phyloP scores from a whole-genome alignment of 2,113 vertebrate species.

The Mastomys natalensis region DNA sequence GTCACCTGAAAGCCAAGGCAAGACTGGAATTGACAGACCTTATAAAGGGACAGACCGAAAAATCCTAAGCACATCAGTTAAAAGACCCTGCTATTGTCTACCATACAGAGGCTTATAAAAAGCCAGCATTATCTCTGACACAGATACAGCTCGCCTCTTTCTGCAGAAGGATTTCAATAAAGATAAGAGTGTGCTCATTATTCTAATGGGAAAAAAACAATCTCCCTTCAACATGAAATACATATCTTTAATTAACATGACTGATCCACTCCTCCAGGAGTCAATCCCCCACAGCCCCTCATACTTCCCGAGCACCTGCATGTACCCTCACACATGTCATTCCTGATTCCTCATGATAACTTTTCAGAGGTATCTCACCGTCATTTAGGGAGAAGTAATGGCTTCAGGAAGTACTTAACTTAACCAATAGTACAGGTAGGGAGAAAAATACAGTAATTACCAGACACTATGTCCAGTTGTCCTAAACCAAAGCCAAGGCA shows the following conservation, averaged over 20 bases:
- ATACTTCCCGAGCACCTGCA: slow-evolving; percentile 24
- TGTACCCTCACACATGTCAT: not conserved
- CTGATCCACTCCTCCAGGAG: not conserved
- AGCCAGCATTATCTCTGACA: slow-evolving; percentile 70
- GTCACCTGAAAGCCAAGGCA: slow-evolving; percentile 11
- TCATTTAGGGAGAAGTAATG: not conserved
- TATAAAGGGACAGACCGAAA: slow-evolving; percentile 48
- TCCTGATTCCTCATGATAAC: not conserved
- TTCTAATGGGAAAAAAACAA: slow-evolving; percentile 73
- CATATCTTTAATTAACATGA: slow-evolving; percentile 27
- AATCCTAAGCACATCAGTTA: slow-evolving; percentile 19
- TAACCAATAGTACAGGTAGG: not conserved
- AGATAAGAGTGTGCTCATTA: slow-evolving; percentile 74
- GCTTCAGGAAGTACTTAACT: not conserved
- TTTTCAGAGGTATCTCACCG: not conserved
- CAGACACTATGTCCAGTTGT: not conserved
- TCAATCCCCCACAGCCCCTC: not conserved
- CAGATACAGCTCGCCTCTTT: slow-evolving; percentile 66
- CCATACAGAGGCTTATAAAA: slow-evolving; percentile 65
- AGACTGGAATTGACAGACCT: slow-evolving; percentile 38
- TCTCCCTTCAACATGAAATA: slow-evolving; percentile 52
- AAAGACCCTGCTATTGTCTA: slow-evolving; percentile 52
- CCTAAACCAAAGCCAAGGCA: not conserved
- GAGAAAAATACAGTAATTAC: not conserved
- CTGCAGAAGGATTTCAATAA: slow-evolving; percentile 71